phyloP scores from a whole-genome alignment of 2,888 invertebrate species.

The Boloria selene region DNA sequence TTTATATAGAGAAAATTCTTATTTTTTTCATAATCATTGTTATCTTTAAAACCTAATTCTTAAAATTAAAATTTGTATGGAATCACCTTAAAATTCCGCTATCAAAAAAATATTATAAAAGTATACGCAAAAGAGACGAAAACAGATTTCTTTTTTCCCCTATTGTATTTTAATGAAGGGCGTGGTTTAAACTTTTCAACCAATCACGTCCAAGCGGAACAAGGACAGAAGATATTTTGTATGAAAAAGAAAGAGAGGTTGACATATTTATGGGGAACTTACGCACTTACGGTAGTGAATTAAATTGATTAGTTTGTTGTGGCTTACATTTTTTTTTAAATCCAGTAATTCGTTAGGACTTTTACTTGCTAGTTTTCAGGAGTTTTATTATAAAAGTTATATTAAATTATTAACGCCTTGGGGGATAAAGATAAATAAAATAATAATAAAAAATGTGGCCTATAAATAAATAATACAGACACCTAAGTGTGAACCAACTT shows the following conservation, averaged over 20 bases:
- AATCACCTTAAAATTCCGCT: background rate
- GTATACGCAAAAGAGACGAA: slow-evolving; percentile 41
- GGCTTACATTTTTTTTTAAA: slow-evolving; percentile 7
- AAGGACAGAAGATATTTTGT: slow-evolving; percentile 46
- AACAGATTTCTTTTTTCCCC: slow-evolving; percentile 44
- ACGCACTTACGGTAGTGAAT: slow-evolving; percentile 42
- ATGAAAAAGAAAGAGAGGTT: slow-evolving; percentile 48
- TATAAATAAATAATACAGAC: too few relatives aligned
- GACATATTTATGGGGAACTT: slow-evolving; percentile 49
- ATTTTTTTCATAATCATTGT: too few relatives aligned
- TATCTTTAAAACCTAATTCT: too few relatives aligned
- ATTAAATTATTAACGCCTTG: too few relatives aligned
- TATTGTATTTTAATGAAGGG: slow-evolving; percentile 61
- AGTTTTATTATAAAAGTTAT: too few relatives aligned
- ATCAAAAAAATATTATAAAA: background rate
- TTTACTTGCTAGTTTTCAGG: too few relatives aligned
- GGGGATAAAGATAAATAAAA: too few relatives aligned
- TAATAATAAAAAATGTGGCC: too few relatives aligned
- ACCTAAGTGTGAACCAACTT: too few relatives aligned
- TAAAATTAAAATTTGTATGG: background rate
- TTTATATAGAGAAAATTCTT: too few relatives aligned
- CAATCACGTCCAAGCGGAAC: slow-evolving; percentile 52
- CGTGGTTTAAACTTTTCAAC: slow-evolving; percentile 59
- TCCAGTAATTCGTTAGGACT: background rate
- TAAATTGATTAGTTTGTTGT: slow-evolving; percentile 43